phyloP scores from a whole-genome alignment of 2,888 invertebrate species.

The Agrotis puta region DNA sequence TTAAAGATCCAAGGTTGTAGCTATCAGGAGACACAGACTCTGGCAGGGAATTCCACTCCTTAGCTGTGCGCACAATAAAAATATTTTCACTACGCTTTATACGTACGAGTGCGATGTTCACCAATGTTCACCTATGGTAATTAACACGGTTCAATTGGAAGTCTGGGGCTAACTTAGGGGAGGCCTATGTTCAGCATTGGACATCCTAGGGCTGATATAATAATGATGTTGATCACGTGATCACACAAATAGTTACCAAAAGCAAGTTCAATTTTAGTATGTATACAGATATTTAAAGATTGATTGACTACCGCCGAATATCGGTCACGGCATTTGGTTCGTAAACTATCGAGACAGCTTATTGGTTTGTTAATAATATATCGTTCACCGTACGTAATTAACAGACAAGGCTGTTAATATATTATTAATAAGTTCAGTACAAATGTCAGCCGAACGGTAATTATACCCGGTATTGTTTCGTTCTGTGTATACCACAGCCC shows the following conservation, averaged over 20 bases:
- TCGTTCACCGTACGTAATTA: constrained; percentile 34
- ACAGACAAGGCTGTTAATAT: constrained; percentile 28
- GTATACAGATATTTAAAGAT: neutral
- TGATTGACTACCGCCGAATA: constrained; percentile 10
- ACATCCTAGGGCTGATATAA: too few relatives aligned
- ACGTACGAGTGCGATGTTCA: too few relatives aligned
- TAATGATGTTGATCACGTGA: too few relatives aligned
- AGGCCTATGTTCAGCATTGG: too few relatives aligned
- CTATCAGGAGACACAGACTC: too few relatives aligned
- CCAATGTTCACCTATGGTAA: too few relatives aligned
- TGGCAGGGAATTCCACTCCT: too few relatives aligned
- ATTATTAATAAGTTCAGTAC: constrained; percentile 28
- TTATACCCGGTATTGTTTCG: constrained; percentile 9
- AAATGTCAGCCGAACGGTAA: constrained; percentile 2
- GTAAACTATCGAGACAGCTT: constrained; percentile 37
- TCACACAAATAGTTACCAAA: neutral
- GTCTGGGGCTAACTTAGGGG: too few relatives aligned
- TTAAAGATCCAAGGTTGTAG: too few relatives aligned
- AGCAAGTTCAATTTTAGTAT: neutral
- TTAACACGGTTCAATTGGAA: too few relatives aligned
- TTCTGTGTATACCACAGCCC: constrained; percentile 1
- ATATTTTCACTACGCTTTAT: too few relatives aligned
- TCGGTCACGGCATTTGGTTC: constrained; percentile 51
- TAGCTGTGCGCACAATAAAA: too few relatives aligned
- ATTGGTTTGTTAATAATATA: constrained; percentile 55